Conservation (phyloP, 2,888 invertebrate species). For the Morpho helenor region DNA sequence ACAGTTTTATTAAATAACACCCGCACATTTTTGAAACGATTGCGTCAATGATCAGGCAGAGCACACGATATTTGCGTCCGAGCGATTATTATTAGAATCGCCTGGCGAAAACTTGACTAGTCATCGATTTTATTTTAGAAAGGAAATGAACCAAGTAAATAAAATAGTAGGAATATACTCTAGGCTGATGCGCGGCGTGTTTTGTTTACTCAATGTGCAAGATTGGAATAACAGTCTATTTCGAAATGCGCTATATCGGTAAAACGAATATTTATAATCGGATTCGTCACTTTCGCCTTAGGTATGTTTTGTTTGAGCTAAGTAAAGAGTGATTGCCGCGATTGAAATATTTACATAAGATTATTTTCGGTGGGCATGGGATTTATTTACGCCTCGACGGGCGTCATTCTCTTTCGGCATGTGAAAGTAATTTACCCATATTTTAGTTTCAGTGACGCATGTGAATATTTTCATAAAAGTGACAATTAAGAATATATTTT, state of each 20-base stretch:
- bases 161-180: constrained; percentile 63
- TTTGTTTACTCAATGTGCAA: constrained; percentile 53
- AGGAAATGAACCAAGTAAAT: constrained; percentile 65
- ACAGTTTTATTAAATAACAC: constrained; percentile 65
- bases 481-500: constrained; percentile 30
- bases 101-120: constrained; percentile 67
- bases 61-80: constrained; percentile 68
- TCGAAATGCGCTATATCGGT: constrained; percentile 43
- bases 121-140: constrained; percentile 69
- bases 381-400: constrained; percentile 57
- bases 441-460: constrained; percentile 65
- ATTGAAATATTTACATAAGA: constrained; percentile 64
- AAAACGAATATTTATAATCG: constrained; percentile 65
- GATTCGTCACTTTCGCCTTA: constrained; percentile 59
- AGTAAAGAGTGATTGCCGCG: constrained; percentile 55
- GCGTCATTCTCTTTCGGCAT: constrained; percentile 63
- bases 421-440: constrained; percentile 64
- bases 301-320: constrained; percentile 65
- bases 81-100: constrained; percentile 66
- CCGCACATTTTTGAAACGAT: constrained; percentile 70
- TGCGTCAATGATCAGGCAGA: constrained; percentile 72
- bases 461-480: constrained; percentile 50
- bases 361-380: constrained; percentile 56
- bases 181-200: constrained; percentile 47
- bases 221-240: constrained; percentile 52